Evolutionary conservation across 2,888 invertebrate genomes (phyloP).

Genomic region (Synergus umbraculus): DNA sequence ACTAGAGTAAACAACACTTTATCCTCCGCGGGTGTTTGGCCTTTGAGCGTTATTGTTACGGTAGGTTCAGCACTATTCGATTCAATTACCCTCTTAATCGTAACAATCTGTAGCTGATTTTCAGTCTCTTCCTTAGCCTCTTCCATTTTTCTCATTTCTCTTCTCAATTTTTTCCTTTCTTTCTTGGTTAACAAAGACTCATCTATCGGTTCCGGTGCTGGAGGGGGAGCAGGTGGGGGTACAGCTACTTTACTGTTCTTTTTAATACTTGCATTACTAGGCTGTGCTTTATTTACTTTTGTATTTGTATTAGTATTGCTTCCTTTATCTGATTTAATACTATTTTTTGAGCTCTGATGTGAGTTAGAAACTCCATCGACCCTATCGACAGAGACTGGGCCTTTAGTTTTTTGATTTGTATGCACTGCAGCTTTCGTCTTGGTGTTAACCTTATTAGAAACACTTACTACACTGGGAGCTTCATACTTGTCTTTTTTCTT

Average conservation of each 20-base stretch:
- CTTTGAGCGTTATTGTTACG: slow-evolving; percentile 87
- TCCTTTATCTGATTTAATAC: slow-evolving; percentile 35
- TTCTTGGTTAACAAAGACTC: slow-evolving; percentile 74
- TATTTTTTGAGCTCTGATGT: slow-evolving; percentile 42
- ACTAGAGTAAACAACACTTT: slow-evolving; percentile 86
- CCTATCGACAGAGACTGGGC: slow-evolving; percentile 43
- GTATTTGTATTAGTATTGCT: not conserved
- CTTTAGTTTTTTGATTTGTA: slow-evolving; percentile 43
- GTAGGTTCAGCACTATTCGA: slow-evolving; percentile 84
- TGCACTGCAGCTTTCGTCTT: slow-evolving; percentile 47
- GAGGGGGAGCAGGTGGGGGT: not conserved
- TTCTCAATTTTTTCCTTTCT: slow-evolving; percentile 71
- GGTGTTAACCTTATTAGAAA: slow-evolving; percentile 56
- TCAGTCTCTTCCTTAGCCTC: slow-evolving; percentile 69
- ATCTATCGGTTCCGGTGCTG: slow-evolving; percentile 34
- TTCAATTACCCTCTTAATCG: slow-evolving; percentile 85
- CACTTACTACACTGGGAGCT: slow-evolving; percentile 54
- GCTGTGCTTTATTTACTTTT: slow-evolving; percentile 26
- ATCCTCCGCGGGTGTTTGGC: slow-evolving; percentile 86
- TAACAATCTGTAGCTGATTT: slow-evolving; percentile 79
- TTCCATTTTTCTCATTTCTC: slow-evolving; percentile 73
- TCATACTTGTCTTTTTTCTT: slow-evolving; percentile 50
- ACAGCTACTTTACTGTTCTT: not conserved
- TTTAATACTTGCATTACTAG: slow-evolving; percentile 18
- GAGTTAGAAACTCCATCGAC: slow-evolving; percentile 44